phyloP scores from a whole-genome alignment of 2,113 vertebrate species.

The Deroptyus accipitrinus region DNA sequence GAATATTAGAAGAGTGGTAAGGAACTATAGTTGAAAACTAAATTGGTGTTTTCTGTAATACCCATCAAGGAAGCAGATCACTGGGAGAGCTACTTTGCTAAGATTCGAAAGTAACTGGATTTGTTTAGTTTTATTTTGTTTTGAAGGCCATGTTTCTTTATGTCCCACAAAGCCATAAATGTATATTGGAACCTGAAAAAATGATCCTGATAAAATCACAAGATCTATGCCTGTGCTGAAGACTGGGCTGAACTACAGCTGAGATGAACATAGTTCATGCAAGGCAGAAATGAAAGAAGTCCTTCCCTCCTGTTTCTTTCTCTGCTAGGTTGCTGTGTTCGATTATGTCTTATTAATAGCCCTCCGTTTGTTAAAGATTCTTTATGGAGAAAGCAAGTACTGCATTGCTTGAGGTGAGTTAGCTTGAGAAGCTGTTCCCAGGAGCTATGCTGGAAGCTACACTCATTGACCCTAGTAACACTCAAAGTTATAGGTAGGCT shows the following conservation, averaged over 20 bases:
- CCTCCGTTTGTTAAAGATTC: neutral
- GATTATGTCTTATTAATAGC: neutral
- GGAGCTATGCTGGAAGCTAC: neutral
- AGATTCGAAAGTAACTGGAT: neutral
- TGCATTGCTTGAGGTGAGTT: neutral
- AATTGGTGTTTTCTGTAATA: neutral
- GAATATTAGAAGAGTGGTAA: neutral
- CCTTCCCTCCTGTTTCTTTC: neutral
- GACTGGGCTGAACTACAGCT: neutral
- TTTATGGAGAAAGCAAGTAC: neutral
- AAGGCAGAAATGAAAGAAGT: neutral
- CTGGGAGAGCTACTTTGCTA: neutral
- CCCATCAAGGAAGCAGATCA: neutral
- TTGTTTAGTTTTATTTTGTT: neutral
- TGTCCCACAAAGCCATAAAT: neutral
- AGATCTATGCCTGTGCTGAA: neutral
- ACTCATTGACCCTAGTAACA: neutral
- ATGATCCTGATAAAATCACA: neutral
- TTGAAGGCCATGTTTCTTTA: neutral
- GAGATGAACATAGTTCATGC: neutral
- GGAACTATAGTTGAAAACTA: neutral
- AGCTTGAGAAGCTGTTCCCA: neutral
- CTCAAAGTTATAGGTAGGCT: neutral
- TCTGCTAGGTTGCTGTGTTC: neutral
- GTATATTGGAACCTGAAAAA: neutral